Conservation (phyloP, 1,140 invertebrate species). For the Gonioctena quinquepunctata region DNA sequence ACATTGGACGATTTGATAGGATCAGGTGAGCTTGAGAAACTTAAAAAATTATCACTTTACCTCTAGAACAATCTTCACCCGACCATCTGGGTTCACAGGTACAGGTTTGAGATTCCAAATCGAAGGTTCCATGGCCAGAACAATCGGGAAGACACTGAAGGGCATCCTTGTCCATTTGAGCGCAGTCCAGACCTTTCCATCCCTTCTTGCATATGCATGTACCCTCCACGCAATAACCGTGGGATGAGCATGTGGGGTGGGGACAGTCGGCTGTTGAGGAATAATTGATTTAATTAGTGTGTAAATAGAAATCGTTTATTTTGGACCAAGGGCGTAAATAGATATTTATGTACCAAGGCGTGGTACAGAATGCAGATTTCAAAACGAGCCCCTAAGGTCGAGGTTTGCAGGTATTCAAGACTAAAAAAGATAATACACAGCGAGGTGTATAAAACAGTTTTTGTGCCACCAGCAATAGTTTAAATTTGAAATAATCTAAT, state of each 20-base stretch:
- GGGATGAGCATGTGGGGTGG: constrained; percentile 91
- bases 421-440: no score
- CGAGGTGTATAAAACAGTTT: no score
- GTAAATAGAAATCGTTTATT: not conserved
- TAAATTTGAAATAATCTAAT: no score
- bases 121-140: constrained; percentile 91
- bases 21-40: no score
- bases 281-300: constrained; percentile 1
- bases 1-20: no score
- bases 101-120: constrained; percentile 89
- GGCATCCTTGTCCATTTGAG: constrained; percentile 88
- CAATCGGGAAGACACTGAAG: constrained; percentile 93
- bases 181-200: constrained; percentile 92
- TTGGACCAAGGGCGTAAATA: not conserved
- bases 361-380: no score
- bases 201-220: constrained; percentile 97
- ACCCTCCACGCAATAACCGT: constrained; percentile 94
- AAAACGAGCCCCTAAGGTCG: no score
- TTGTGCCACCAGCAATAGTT: no score
- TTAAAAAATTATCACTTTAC: no score
- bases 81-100: constrained; percentile 91
- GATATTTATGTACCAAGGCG: no score
- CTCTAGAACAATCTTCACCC: constrained; percentile 92
- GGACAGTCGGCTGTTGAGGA: constrained; percentile 81
- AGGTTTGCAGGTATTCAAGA: no score